phyloP scores from a whole-genome alignment of 2,113 vertebrate species.

The Lycocorax pyrrhopterus region DNA sequence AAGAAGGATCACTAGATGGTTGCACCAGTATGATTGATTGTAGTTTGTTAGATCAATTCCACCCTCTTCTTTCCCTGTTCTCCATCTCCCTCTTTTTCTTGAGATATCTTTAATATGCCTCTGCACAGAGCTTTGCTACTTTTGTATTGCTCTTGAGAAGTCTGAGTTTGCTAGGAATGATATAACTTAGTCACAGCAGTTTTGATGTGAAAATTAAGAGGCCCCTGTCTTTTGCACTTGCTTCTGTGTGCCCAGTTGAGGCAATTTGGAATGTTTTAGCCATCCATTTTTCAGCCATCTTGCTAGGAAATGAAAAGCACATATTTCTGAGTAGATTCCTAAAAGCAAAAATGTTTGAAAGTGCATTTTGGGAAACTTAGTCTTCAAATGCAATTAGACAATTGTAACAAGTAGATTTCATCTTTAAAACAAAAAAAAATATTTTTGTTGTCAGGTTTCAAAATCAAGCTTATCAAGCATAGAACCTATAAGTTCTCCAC shows the following conservation, averaged over 20 bases:
- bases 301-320: background rate
- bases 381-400: background rate
- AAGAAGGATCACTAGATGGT: background rate
- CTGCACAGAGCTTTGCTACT: background rate
- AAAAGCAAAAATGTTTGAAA: background rate
- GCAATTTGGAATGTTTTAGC: background rate
- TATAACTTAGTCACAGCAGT: background rate
- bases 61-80: background rate
- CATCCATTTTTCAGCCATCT: background rate
- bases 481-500: conserved; percentile 62
- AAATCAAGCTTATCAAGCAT: conserved; percentile 58
- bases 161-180: background rate
- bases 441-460: conserved; percentile 53
- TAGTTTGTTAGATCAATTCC: background rate
- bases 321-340: background rate
- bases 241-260: background rate
- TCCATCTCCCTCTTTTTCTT: background rate
- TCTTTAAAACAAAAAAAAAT: background rate
- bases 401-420: background rate
- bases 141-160: background rate
- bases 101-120: background rate
- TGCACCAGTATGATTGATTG: background rate
- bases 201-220: background rate
- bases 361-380: background rate
- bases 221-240: background rate